Evolutionary conservation across 2,113 vertebrate species (phyloP).

Genomic region (Hemiscyllium ocellatum): DNA sequence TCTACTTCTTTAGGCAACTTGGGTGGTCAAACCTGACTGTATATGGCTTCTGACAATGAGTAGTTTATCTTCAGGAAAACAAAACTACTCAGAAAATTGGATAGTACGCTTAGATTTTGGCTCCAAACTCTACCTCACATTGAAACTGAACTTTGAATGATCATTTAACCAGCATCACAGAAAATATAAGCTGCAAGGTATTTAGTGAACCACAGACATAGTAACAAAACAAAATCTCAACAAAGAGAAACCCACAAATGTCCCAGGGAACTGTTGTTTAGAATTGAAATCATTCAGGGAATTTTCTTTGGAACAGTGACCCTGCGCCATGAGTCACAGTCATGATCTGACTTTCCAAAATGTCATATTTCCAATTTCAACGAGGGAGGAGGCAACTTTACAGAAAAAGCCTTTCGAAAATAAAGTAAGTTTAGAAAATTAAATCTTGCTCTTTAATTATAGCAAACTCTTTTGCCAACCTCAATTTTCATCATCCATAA

Average conservation of each 20-base stretch:
- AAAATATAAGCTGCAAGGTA: not conserved
- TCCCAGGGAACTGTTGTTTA: not conserved
- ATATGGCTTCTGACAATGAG: not conserved
- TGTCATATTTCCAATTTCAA: slow-evolving; percentile 6
- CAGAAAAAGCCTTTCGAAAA: not conserved
- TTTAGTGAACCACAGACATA: not conserved
- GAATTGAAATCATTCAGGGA: not conserved
- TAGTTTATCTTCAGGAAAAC: not conserved
- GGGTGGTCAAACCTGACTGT: not conserved
- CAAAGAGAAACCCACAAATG: not conserved
- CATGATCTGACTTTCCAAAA: no score
- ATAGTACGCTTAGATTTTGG: not conserved
- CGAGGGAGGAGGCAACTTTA: not conserved
- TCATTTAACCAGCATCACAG: not conserved
- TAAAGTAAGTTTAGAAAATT: not conserved
- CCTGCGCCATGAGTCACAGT: no score
- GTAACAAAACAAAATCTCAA: not conserved
- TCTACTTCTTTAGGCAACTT: not conserved
- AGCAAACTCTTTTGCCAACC: not conserved
- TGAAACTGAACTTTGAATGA: not conserved
- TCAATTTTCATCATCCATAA: not conserved
- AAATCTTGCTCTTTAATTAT: not conserved
- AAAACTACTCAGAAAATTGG: not conserved
- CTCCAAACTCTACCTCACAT: not conserved
- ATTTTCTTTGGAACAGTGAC: not conserved